Percentiles rank a stretch among this genome's conserved stretches.
These are phyloP conservation scores for Aethina tumida DNA, from an alignment of 1,140 invertebrate genomes.

Conservation along the genomic window DNA sequence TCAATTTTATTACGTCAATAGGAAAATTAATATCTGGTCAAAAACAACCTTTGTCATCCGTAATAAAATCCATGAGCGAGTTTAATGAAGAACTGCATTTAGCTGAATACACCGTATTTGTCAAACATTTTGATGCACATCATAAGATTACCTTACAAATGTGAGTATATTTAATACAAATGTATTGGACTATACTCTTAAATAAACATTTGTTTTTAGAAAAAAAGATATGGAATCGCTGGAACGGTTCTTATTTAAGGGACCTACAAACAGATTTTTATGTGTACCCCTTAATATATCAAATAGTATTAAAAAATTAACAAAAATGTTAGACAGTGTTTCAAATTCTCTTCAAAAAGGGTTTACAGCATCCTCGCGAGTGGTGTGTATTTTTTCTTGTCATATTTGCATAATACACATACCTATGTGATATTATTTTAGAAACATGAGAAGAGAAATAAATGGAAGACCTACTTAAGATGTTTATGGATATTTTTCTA, in stretches of 20 bases:
- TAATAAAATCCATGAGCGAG: slow-evolving; percentile 7
- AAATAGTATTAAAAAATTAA: slow-evolving; percentile 7
- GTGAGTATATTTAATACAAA: slow-evolving; percentile 6
- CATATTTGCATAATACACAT: neutral
- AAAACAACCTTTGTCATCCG: slow-evolving; percentile 1
- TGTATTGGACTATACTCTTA: neutral
- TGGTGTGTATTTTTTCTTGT: slow-evolving; percentile 3
- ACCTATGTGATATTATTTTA: slow-evolving; percentile 3
- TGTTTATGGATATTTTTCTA: slow-evolving; percentile 43
- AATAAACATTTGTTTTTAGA: slow-evolving; percentile 10
- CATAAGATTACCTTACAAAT: neutral
- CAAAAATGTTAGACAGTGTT: no score
- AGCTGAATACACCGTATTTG: slow-evolving; percentile 10
- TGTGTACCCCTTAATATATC: slow-evolving; percentile 13
- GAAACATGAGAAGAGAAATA: slow-evolving; percentile 11
- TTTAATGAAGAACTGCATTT: slow-evolving; percentile 12
- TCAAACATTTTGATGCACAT: slow-evolving; percentile 3
- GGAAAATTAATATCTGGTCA: slow-evolving; percentile 5
- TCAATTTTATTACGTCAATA: slow-evolving; percentile 4
- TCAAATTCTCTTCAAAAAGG: slow-evolving; percentile 13
- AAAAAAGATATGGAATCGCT: slow-evolving; percentile 13
- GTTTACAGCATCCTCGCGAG: slow-evolving; percentile 1
- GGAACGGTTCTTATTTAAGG: slow-evolving; percentile 14
- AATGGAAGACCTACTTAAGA: slow-evolving; percentile 17
- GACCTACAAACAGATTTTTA: slow-evolving; percentile 16